Conservation (phyloP, 2,888 invertebrate species). For the Axea sp. region DNA sequence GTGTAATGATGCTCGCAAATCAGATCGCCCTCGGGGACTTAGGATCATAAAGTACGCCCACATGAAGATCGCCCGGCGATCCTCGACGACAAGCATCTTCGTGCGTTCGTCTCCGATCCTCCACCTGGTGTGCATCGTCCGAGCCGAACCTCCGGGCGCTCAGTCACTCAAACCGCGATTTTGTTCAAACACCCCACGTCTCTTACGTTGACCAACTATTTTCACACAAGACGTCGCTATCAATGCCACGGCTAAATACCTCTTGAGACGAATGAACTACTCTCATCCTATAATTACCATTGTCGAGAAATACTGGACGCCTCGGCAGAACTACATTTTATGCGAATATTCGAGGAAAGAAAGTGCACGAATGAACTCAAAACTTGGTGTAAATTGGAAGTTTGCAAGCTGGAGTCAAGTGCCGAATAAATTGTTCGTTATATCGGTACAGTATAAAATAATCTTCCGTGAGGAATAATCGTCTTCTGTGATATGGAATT, state of each 20-base stretch:
- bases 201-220: constrained; percentile 35
- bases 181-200: constrained; percentile 42
- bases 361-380: not conserved
- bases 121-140: constrained; percentile 43
- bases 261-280: too few species aligned
- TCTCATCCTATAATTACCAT: too few species aligned
- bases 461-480: too few species aligned
- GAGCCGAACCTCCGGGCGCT: constrained; percentile 30
- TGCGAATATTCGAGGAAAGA: not conserved
- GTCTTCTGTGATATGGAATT: too few species aligned
- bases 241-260: constrained; percentile 44
- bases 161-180: constrained; percentile 52
- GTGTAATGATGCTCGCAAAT: constrained; percentile 64
- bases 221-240: constrained; percentile 48
- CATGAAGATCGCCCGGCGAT: constrained; percentile 49
- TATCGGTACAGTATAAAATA: too few species aligned
- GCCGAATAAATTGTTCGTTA: too few species aligned
- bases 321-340: constrained; percentile 13
- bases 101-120: not conserved
- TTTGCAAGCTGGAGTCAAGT: not conserved
- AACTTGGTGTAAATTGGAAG: not conserved
- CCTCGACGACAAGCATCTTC: constrained; percentile 47
- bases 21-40: constrained; percentile 62
- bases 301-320: constrained; percentile 37
- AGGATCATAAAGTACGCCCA: constrained; percentile 63